Percentiles rank a stretch among this genome's conserved stretches.
Evolutionary conservation across 1,140 invertebrate species (phyloP).

Genomic region (Drosophila sucinea): DNA sequence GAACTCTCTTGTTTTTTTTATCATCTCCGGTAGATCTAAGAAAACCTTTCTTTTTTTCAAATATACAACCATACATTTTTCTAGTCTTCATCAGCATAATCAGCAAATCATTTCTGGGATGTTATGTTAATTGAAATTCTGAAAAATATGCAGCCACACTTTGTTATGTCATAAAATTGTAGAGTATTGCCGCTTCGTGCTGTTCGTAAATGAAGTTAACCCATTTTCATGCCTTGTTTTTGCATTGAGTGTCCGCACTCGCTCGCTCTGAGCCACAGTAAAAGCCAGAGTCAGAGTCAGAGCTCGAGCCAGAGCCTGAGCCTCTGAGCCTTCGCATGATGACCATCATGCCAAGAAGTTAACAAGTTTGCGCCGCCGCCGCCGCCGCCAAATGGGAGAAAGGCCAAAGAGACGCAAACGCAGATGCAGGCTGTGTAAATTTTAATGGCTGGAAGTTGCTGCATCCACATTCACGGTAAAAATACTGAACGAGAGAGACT

Average conservation of each 20-base stretch:
- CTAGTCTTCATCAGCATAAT: too few species aligned
- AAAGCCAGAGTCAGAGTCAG: background rate
- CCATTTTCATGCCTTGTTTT: slow-evolving; percentile 17
- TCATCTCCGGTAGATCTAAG: too few species aligned
- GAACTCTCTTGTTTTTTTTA: too few species aligned
- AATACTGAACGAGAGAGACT: background rate
- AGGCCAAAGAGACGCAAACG: slow-evolving; percentile 58
- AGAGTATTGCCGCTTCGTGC: slow-evolving; percentile 19
- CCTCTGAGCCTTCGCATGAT: slow-evolving; percentile 62
- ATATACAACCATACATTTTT: too few species aligned
- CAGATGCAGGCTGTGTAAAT: slow-evolving; percentile 65
- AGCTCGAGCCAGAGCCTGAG: background rate
- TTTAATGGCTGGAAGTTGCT: slow-evolving; percentile 74
- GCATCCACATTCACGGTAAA: slow-evolving; percentile 32
- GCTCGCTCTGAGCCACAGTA: slow-evolving; percentile 15
- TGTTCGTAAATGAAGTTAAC: background rate
- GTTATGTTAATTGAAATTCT: too few species aligned
- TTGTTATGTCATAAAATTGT: background rate
- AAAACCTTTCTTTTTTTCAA: too few species aligned
- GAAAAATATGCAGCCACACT: background rate
- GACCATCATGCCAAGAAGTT: slow-evolving; percentile 78
- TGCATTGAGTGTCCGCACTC: slow-evolving; percentile 54
- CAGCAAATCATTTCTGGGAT: too few species aligned
- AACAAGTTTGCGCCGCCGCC: slow-evolving; percentile 74
- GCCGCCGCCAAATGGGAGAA: slow-evolving; percentile 74